Conservation (phyloP, 1,140 invertebrate genomes). For the Drosophila eugracilis region DNA sequence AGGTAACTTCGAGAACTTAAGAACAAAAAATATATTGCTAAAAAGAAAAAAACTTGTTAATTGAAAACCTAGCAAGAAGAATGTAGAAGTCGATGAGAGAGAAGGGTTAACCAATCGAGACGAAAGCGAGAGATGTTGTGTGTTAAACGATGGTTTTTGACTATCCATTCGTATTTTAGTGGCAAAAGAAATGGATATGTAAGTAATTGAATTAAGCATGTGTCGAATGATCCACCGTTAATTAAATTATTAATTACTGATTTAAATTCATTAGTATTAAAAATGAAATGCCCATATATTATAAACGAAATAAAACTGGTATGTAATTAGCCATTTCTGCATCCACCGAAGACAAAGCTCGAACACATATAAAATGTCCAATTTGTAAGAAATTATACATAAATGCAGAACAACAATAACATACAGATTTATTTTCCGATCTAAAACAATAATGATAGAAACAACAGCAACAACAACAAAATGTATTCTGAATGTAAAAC, state of each 20-base stretch:
- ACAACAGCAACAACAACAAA: no score
- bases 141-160: constrained; percentile 11
- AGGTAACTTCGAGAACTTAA: constrained; percentile 4
- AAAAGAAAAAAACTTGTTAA: not conserved
- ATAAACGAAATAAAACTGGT: constrained; percentile 26
- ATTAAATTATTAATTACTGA: constrained; percentile 79
- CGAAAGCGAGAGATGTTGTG: not conserved
- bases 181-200: constrained; percentile 46
- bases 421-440: constrained; percentile 20
- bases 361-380: constrained; percentile 32
- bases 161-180: constrained; percentile 6
- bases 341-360: constrained; percentile 51
- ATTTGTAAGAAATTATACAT: constrained; percentile 24
- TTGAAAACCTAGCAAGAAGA: no score
- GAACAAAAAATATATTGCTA: not conserved
- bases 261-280: constrained; percentile 66
- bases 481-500: constrained; percentile 74
- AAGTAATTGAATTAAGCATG: constrained; percentile 71
- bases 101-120: no score
- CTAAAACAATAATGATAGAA: constrained; percentile 25
- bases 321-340: constrained; percentile 29
- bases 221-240: constrained; percentile 83
- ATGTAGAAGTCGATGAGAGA: not conserved
- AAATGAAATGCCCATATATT: constrained; percentile 38
- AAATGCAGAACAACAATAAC: constrained; percentile 21